Base-by-base conservation (phyloP, 2,797 vertebrate genomes). In the Rhincodon typus region DNA sequence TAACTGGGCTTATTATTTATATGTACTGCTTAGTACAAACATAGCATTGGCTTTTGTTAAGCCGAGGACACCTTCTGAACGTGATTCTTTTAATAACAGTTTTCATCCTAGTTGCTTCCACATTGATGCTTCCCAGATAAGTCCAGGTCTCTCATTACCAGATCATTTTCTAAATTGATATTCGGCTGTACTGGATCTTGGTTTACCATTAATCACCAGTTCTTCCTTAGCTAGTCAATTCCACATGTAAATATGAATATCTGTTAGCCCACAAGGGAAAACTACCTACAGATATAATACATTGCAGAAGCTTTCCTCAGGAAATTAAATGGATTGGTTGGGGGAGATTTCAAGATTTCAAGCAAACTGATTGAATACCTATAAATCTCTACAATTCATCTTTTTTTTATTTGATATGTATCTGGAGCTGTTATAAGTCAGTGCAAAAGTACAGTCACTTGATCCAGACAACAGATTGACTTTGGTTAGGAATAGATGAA, bases 221-320 rank as follows among this genome's bases (percentile, higher is more conserved):
- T 6, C 77, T 82, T 38, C 77, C n/a, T 38, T 17, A 82, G 17
- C 77, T 82, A 82, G 77, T 82, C 77, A 82, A 17, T 4, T n/a
- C 77, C 77, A 82, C 77, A 82, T 82, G n/a, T 82, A 82, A 79
- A 82, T 82, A 82, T 82, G 42, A 38, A 82, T 38, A 38, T 82
- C 77, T 21, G 17, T 77, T 82, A 38, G 19, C n/a, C 77, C 77
- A 82, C 77, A 82, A n/a, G 77, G n/a, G 77, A 34, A 82, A 38
- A 82, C 38, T 82, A 82, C 77, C 77, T 38, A 21, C n/a, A 82
- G 77, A n/a, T 38, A 38, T 82, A 79, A 34, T 38, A 38, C 74
- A 38, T 82, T 82, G 17, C 77, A 82, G 77, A 82, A 82, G 38
- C n/a, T 82, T 82, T 82, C 77, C 77, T 82, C 77, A 82, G 77